Conservation (phyloP, 2,888 invertebrate genomes). For the Stenotaenia linearis region DNA sequence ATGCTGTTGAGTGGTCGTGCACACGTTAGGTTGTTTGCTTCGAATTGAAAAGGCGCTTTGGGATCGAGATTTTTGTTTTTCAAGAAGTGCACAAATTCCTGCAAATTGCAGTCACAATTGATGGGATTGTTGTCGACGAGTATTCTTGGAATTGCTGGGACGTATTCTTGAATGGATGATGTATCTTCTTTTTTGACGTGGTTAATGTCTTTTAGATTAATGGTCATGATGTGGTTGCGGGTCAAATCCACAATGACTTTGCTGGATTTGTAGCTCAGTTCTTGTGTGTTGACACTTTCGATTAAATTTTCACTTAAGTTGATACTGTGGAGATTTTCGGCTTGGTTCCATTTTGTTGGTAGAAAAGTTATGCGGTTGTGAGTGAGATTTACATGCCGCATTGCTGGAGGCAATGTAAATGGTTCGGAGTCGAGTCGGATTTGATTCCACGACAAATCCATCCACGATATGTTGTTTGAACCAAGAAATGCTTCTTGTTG, state of each 20-base stretch:
- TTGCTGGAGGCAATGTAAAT: not conserved
- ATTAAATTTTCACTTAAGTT: conserved; percentile 10
- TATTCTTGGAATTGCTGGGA: not conserved
- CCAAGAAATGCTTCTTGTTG: not conserved
- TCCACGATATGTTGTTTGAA: not conserved
- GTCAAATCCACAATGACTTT: not conserved
- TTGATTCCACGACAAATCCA: not conserved
- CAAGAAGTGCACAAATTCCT: not conserved
- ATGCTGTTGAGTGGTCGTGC: not conserved
- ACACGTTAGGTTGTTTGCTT: not conserved
- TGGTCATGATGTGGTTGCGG: not conserved
- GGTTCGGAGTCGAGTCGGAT: not conserved
- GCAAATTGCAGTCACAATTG: conserved; percentile 26
- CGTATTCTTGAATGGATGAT: not conserved
- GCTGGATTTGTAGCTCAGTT: not conserved
- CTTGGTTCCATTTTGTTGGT: conserved; percentile 1
- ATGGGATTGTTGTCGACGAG: conserved; percentile 12
- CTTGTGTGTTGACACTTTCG: not conserved
- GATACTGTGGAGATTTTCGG: not conserved
- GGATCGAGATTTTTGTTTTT: not conserved
- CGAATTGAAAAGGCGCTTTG: not conserved
- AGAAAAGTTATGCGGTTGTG: not conserved
- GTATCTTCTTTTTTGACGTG: not conserved
- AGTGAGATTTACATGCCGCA: not conserved
- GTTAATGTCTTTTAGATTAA: not conserved